Base-by-base conservation (phyloP, 2,113 vertebrate species). In the Desmodus rotundus region DNA sequence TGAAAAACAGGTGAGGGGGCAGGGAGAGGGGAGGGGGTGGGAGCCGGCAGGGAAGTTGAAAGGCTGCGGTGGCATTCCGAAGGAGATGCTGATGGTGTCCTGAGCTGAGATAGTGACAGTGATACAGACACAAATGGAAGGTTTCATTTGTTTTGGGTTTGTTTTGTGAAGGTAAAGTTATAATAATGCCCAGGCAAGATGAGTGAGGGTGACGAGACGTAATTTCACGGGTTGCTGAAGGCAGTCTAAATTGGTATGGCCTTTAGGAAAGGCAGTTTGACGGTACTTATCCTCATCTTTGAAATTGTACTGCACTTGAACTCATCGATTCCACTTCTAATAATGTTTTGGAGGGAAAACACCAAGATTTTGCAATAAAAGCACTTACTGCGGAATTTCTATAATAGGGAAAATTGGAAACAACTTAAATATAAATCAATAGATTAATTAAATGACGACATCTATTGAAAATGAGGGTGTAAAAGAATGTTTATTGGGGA, bases 401-500 rank as follows among this genome's bases (percentile, higher is more conserved):
- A 15, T 58, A 47, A 63, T 56, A 56, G 20, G 47, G 43, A 36
- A 87, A 89, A 76, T 31, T 28, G 33, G 50, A 80, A 96, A 87
- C 47, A 78, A 65, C 0, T 63, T 74, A 89, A 89, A 87, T 91
- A 70, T 74, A 36, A 81, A 52, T 47, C 19, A 47, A 24, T 47
- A 80, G 33, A 93, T 87, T 87, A 88, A 77, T 81, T 70, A 93
- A 94, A 89, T 68, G 67, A 77, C 82, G 24, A 47, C 3, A 81
- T 76, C 65, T 33, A 76, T 72, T 95, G 65, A 93, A 94, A 90
- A 96, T 47, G 24, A 89, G 4, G 15, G 7, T 78, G 7, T 80
- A 61, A 93, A 96, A 58, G 63, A 97, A 95, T 87, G 77, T 89
- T 95, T 92, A 82, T 36, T 77, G 47, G 41, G 54, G 92, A 83